These are phyloP conservation scores for Diaperis boleti DNA, from an alignment of 2,888 invertebrate genomes.

Conservation along the genomic window DNA sequence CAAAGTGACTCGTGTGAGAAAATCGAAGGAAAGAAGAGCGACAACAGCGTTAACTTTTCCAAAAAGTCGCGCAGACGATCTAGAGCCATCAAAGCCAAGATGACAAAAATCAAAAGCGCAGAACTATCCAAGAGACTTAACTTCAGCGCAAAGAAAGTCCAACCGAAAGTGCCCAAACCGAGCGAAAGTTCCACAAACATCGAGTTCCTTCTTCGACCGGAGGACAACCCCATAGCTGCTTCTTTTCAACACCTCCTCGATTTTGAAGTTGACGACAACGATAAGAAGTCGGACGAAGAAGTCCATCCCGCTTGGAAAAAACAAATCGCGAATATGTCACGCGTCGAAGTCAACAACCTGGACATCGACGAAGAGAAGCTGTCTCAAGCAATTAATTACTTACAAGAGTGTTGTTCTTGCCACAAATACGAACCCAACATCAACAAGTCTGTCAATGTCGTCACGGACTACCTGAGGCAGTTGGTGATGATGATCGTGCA, in stretches of 20 bases:
- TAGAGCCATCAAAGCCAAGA: slow-evolving; percentile 56
- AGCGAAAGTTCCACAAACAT: not conserved
- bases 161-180: not conserved
- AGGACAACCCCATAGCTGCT: slow-evolving; percentile 42
- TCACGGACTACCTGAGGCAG: slow-evolving; percentile 50
- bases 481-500: slow-evolving; percentile 58
- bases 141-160: slow-evolving; percentile 23
- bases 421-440: slow-evolving; percentile 24
- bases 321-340: slow-evolving; percentile 48
- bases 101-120: slow-evolving; percentile 56
- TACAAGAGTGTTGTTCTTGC: slow-evolving; percentile 12
- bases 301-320: slow-evolving; percentile 50
- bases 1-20: slow-evolving; percentile 17
- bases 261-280: not conserved
- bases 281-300: slow-evolving; percentile 12
- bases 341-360: slow-evolving; percentile 38
- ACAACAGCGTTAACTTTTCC: slow-evolving; percentile 3
- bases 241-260: slow-evolving; percentile 34
- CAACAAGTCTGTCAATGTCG: slow-evolving; percentile 17
- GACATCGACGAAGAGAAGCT: slow-evolving; percentile 43
- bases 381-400: slow-evolving; percentile 17
- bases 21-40: slow-evolving; percentile 10
- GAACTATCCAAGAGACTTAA: slow-evolving; percentile 51
- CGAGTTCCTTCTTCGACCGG: slow-evolving; percentile 1
- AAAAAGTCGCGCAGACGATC: slow-evolving; percentile 54